phyloP scores from a whole-genome alignment of 2,113 vertebrate genomes.

The Passer domesticus region DNA sequence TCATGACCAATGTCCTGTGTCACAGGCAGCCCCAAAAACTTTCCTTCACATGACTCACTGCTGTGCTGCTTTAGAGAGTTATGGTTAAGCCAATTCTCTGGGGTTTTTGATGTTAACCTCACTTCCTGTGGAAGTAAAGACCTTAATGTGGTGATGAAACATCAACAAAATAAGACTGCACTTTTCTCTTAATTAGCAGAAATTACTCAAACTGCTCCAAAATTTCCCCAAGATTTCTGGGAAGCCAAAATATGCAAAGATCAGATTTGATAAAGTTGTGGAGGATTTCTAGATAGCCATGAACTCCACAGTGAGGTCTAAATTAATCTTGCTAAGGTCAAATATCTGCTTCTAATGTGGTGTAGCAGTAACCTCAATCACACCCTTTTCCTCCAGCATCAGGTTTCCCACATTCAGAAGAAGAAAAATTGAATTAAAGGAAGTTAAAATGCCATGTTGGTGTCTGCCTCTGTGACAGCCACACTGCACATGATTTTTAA shows the following conservation, averaged over 20 bases:
- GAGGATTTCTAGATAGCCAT: neutral
- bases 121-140: neutral
- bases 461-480: neutral
- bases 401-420: neutral
- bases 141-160: neutral
- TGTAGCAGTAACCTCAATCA: neutral
- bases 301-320: neutral
- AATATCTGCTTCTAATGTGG: neutral
- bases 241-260: neutral
- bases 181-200: neutral
- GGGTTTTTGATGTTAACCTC: neutral
- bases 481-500: neutral
- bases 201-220: neutral
- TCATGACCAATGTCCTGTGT: fast-evolving
- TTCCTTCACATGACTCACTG: neutral
- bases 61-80: neutral
- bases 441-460: neutral
- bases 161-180: neutral
- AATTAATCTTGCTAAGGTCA: neutral
- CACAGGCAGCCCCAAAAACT: neutral
- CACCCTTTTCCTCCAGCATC: neutral
- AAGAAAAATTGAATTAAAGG: neutral
- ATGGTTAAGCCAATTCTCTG: neutral
- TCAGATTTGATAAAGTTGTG: neutral
- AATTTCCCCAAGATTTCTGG: neutral